A percentile compares a stretch with the other conserved stretches of the same genome.
phyloP scores from a whole-genome alignment of 2,888 invertebrate species.

The Pollenia amentaria region DNA sequence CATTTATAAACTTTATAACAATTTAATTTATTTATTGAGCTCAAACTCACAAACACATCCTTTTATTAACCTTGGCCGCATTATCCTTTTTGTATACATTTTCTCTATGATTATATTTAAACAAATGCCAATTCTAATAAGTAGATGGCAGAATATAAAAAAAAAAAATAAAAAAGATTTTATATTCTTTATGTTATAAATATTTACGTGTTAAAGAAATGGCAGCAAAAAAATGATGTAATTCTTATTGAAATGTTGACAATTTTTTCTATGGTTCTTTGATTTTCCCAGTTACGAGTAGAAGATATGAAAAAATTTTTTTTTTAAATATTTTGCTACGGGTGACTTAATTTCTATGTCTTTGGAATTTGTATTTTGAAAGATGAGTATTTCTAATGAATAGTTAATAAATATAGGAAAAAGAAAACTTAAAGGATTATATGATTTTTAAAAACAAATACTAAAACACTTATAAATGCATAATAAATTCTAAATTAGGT shows the following conservation, averaged over 20 bases:
- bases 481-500: too few relatives aligned
- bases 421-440: neutral
- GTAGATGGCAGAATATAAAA: neutral
- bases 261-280: conserved; percentile 31
- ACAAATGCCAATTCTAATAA: conserved; percentile 31
- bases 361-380: conserved; percentile 29
- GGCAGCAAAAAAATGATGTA: conserved; percentile 22
- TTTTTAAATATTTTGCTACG: conserved; percentile 5
- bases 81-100: conserved; percentile 53
- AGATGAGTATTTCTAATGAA: conserved; percentile 39
- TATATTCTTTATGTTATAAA: conserved; percentile 17
- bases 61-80: conserved; percentile 68
- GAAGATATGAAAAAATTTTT: neutral
- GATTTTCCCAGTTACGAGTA: conserved; percentile 6
- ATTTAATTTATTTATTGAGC: conserved; percentile 9
- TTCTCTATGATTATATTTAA: conserved; percentile 42
- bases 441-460: neutral
- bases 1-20: neutral
- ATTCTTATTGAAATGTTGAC: conserved; percentile 37
- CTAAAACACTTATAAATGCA: too few relatives aligned
- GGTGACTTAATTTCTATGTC: conserved; percentile 50
- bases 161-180: conserved; percentile 14
- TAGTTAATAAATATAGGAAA: conserved; percentile 20
- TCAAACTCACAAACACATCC: conserved; percentile 37
- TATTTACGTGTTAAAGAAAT: conserved; percentile 34